Evolutionary conservation across 92 coral and sea anemone species (phyloP).

Genomic region (Pocillopora grandis): DNA sequence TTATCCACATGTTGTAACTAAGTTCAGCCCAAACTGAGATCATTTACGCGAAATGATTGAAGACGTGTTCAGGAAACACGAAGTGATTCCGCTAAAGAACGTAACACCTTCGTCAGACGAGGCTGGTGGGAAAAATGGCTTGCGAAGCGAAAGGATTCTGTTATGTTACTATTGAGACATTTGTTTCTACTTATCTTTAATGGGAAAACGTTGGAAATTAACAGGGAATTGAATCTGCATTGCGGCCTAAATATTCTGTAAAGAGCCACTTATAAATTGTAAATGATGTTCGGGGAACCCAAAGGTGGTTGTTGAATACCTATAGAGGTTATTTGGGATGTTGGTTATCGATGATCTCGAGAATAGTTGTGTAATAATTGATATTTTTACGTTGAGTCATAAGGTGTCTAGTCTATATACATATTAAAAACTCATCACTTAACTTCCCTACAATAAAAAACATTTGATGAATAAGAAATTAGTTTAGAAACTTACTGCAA

Average conservation of each 20-base stretch:
- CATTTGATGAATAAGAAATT: not conserved
- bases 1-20: not conserved
- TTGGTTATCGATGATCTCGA: not conserved
- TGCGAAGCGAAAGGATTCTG: conserved; percentile 14
- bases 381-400: not conserved
- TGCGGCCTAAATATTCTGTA: not conserved
- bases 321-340: conserved; percentile 9
- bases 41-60: not conserved
- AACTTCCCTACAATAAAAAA: not conserved
- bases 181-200: not conserved
- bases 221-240: not conserved
- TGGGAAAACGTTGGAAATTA: not conserved
- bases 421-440: conserved; percentile 25
- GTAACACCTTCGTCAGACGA: not conserved
- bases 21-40: not conserved
- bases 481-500: not conserved
- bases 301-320: not conserved
- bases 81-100: not conserved
- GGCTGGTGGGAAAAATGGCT: not conserved
- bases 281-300: too few relatives aligned
- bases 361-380: not conserved
- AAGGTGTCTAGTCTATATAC: conserved; percentile 4
- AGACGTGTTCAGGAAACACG: not conserved
- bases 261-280: not conserved
- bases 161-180: not conserved